Evolutionary conservation across 2,113 vertebrate species (phyloP).

Genomic region (Anolis sagrei): DNA sequence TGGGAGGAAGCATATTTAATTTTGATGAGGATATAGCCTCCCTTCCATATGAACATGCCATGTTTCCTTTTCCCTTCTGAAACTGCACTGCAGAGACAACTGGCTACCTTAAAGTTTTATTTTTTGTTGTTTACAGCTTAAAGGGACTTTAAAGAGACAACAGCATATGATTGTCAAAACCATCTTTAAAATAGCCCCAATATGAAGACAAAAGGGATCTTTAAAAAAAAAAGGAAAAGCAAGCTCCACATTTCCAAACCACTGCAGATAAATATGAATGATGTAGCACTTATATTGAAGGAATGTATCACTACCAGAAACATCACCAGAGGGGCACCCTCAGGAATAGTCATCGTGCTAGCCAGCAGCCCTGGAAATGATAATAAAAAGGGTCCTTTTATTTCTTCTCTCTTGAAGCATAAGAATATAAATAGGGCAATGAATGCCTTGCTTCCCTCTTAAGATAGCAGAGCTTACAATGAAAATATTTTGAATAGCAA

Average conservation of each 20-base stretch:
- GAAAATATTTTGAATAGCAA: background rate
- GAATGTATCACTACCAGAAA: constrained; percentile 16
- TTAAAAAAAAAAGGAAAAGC: background rate
- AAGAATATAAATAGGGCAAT: constrained; percentile 11
- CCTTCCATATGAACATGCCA: too few relatives aligned
- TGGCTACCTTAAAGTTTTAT: background rate
- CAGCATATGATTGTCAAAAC: background rate
- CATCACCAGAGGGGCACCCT: constrained; percentile 10
- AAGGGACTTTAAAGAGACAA: background rate
- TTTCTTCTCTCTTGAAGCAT: constrained; percentile 20
- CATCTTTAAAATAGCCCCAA: background rate
- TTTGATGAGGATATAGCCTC: background rate
- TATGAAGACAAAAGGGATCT: background rate
- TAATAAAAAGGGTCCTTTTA: constrained; percentile 21
- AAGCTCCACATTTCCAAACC: constrained; percentile 3
- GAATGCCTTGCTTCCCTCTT: background rate
- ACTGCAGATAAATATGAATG: constrained; percentile 12
- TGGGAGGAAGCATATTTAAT: background rate
- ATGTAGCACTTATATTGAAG: constrained; percentile 11
- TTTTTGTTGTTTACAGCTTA: constrained; percentile 1
- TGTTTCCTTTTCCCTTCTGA: background rate
- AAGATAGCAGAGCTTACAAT: background rate
- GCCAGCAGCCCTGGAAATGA: background rate
- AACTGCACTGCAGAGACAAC: background rate
- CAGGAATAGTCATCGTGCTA: constrained; percentile 9